Conservation (phyloP, 2,888 invertebrate genomes). For the Cartodere bifasciata region DNA sequence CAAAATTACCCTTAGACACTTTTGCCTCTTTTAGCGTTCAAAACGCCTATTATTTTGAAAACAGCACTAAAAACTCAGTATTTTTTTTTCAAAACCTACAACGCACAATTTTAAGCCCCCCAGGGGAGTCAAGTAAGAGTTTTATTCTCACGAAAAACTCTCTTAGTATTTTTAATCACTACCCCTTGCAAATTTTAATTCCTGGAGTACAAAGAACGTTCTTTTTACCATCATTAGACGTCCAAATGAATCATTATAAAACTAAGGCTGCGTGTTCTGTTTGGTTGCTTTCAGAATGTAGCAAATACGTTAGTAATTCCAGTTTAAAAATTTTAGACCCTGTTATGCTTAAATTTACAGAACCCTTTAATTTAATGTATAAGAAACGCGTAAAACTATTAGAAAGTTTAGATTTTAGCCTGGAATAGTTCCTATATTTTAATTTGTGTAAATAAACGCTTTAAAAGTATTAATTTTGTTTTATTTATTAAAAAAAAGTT, state of each 20-base stretch:
- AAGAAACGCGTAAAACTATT: too few species aligned
- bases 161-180: conserved; percentile 64
- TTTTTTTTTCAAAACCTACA: conserved; percentile 20
- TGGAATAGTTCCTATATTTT: neutral
- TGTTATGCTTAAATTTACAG: conserved; percentile 23
- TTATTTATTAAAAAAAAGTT: neutral
- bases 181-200: conserved; percentile 48
- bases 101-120: conserved; percentile 38
- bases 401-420: neutral
- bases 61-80: conserved; percentile 11
- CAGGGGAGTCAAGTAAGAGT: conserved; percentile 58
- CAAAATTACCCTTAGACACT: conserved; percentile 29
- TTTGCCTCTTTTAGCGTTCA: conserved; percentile 47
- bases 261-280: conserved; percentile 35
- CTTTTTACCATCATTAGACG: conserved; percentile 44
- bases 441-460: neutral
- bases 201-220: conserved; percentile 40
- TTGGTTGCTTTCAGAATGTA: conserved; percentile 29
- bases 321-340: conserved; percentile 24
- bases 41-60: conserved; percentile 44
- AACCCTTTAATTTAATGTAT: too few species aligned
- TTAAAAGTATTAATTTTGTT: neutral
- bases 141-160: conserved; percentile 52
- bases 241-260: conserved; percentile 57
- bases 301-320: conserved; percentile 25